Evolutionary conservation across 2,797 vertebrate genomes (phyloP).

Genomic region (Danio albolineatus): DNA sequence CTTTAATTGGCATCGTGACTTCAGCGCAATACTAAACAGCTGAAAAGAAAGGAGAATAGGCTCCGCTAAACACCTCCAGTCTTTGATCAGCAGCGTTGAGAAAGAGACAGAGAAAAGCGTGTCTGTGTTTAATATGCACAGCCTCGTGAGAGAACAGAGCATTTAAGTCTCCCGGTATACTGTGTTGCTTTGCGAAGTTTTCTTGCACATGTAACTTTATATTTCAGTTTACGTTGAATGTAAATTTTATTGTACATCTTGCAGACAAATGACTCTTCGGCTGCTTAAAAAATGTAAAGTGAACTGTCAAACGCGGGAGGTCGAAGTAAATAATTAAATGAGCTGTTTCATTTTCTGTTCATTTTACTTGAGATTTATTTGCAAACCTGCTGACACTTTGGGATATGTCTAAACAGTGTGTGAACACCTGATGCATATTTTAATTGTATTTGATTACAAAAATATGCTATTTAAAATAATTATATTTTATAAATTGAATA

Average conservation of each 20-base stretch:
- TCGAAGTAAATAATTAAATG: slow-evolving; percentile 25
- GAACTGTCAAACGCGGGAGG: not conserved
- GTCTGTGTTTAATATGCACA: slow-evolving; percentile 35
- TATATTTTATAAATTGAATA: no score
- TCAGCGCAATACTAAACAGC: slow-evolving; percentile 42
- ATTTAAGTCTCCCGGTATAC: not conserved
- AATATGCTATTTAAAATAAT: not conserved
- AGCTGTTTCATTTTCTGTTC: not conserved
- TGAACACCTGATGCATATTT: not conserved
- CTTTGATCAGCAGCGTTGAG: slow-evolving; percentile 51
- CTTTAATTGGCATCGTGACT: slow-evolving; percentile 50
- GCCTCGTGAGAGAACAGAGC: slow-evolving; percentile 22
- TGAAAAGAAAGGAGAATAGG: slow-evolving; percentile 49
- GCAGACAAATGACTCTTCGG: not conserved
- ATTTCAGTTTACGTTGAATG: not conserved
- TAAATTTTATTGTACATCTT: not conserved
- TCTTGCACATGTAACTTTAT: not conserved
- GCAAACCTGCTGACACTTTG: not conserved
- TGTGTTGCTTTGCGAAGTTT: slow-evolving; percentile 18
- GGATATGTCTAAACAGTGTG: not conserved
- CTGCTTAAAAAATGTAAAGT: not conserved
- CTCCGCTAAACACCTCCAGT: slow-evolving; percentile 49
- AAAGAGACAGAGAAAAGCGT: slow-evolving; percentile 38
- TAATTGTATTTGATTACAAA: not conserved
- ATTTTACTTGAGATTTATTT: not conserved